Base-by-base conservation (phyloP, 1,140 invertebrate genomes). In the Solen grandis region DNA sequence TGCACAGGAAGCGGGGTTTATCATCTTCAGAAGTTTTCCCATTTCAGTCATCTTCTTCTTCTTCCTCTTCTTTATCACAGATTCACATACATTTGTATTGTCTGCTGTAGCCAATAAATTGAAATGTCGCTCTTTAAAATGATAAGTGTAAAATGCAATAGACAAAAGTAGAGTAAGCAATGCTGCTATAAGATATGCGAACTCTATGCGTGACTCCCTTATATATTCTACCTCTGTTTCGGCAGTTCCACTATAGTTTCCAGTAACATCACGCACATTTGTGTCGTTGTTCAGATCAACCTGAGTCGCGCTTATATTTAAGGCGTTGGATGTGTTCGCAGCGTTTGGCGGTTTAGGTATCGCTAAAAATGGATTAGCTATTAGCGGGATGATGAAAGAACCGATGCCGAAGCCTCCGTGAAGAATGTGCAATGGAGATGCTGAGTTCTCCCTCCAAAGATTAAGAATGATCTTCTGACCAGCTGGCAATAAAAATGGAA, bases 361-460 rank as follows among this genome's bases (percentile, higher is more conserved):
- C 27, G 81, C 84, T 4, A 88, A 59, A 57, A 88, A 88, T 0
- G 86, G 86, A 5, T 85, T 83, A 2, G 85, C 85, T 27, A 88
- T 84, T 29, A 85, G 81, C n/a, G 87, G 87, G 38, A 84, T 84
- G 50, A 88, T 84, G 16, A 88, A 84, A 1, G 86, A 84, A 4
- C 87, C 87, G n/a, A 87, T 81, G 16, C 87, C 87, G 62, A 84
- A 88, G n/a, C 86, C 87, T 46, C 86, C 81, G 57, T 88, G 87
- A 16, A 88, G 82, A 13, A 81, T 54, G 36, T 87, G 86, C 16
- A 88, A 35, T 13, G 87, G 87, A 8, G 76, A 81, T 0, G 86
- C 52, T 0, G 87, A 83, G 22, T 84, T 82, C 16, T 80, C 72
- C 27, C 69, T 38, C 87, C 87, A 88, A 10, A 88, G 41, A 16